Conservation (phyloP, 2,113 vertebrate genomes). For the Muntiacus reevesi region DNA sequence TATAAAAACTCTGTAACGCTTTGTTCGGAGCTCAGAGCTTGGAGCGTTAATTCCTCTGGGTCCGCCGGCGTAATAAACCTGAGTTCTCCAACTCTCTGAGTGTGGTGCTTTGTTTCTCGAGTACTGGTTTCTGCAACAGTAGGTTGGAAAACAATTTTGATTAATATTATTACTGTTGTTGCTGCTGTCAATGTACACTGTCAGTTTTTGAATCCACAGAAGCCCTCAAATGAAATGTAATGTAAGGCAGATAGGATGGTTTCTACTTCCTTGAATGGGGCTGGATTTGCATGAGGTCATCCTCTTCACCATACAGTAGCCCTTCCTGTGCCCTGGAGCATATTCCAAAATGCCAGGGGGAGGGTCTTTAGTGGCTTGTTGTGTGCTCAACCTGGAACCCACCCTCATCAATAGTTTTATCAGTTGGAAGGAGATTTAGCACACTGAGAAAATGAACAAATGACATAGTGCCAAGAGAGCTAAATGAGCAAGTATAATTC, state of each 20-base stretch:
- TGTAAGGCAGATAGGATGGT: not conserved
- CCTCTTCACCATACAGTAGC: rapidly evolving
- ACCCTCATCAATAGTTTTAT: not conserved
- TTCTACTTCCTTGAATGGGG: not conserved
- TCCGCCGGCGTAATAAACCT: not conserved
- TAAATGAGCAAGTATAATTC: not conserved
- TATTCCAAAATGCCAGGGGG: not conserved
- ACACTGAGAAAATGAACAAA: not conserved
- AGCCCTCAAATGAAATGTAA: not conserved
- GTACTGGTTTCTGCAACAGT: not conserved
- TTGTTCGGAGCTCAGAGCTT: not conserved
- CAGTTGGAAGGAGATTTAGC: not conserved
- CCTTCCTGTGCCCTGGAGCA: not conserved
- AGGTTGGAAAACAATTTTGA: not conserved
- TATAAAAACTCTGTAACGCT: not conserved
- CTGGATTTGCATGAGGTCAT: not conserved
- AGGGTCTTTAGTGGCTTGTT: not conserved
- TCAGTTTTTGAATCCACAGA: not conserved
- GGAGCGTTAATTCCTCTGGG: not conserved
- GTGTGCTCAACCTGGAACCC: not conserved
- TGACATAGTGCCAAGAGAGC: not conserved
- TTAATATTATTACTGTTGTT: not conserved
- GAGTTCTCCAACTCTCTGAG: not conserved
- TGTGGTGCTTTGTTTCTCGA: not conserved
- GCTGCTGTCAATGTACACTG: not conserved